A percentile compares a stretch with the other conserved stretches of the same genome.
Conservation (phyloP, 1,140 invertebrate species). For the Epicauta chinensis region DNA sequence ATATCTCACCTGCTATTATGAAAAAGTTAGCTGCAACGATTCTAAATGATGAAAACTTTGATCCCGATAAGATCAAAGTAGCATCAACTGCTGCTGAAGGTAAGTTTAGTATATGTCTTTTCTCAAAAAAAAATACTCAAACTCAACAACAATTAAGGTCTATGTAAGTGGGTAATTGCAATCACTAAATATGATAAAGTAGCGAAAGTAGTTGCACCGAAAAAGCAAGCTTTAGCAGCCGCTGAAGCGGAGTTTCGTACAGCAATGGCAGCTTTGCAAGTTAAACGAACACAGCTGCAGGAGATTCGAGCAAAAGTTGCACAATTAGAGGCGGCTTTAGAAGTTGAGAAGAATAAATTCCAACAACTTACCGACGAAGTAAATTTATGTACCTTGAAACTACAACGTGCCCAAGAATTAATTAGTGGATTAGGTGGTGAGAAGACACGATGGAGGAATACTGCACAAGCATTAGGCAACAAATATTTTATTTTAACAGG, state of each 20-base stretch:
- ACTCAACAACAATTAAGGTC: constrained; percentile 11
- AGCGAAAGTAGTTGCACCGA: constrained; percentile 64
- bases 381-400: constrained; percentile 78
- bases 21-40: constrained; percentile 79
- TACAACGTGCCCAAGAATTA: constrained; percentile 78
- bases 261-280: constrained; percentile 73
- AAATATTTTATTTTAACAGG: constrained; percentile 64
- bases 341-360: constrained; percentile 62
- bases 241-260: constrained; percentile 71
- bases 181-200: constrained; percentile 90
- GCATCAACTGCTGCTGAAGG: constrained; percentile 85
- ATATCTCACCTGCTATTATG: constrained; percentile 76
- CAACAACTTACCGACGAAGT: constrained; percentile 82
- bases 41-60: constrained; percentile 77
- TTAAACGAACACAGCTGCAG: constrained; percentile 67
- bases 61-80: constrained; percentile 81
- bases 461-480: constrained; percentile 66
- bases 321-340: constrained; percentile 62
- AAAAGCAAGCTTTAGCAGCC: constrained; percentile 69
- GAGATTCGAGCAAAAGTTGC: constrained; percentile 72
- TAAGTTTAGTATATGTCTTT: too few species aligned
- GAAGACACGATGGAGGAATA: constrained; percentile 75
- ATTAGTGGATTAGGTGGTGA: constrained; percentile 85
- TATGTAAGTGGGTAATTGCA: constrained; percentile 90
- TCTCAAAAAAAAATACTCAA: too few species aligned